Evolutionary conservation across 2,888 invertebrate species (phyloP), one percentile per base, ranked within the genome.

Genomic region (Acleris holmiana): DNA sequence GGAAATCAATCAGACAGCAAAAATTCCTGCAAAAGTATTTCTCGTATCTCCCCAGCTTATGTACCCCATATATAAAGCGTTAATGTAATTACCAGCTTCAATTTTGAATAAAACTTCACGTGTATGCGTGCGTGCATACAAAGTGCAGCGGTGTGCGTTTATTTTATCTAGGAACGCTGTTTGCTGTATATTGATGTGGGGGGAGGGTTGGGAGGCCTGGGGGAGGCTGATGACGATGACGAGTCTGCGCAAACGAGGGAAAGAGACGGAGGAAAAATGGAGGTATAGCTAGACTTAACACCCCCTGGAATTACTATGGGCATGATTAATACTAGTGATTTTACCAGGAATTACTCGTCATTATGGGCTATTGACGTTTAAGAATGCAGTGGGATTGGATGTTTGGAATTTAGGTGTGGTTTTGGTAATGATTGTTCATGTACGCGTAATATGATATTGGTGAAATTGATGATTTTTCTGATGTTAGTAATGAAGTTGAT

Each of bases 41-140:
- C 2, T n/a, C 29, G 51, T 49, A n/a, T 47, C 62, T 60, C 55
- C 65, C 66, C 67, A 54, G 54, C 66, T 69, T 69, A 69, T 72
- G 73, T 71, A 77, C 48, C 48, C 35, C 19, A 21, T 50, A 49
- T 19, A 51, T 77, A 80, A 79, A 82, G 76, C 72, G 76, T 81
- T 85, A 88, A 89, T 87, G 88, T 88, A 91, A 91, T 90, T 89
- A 91, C 83, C 79, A 81, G 76, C 76, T 77, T 82, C 83, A 85
- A 89, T 88, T 90, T 88, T 87, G 87, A 88, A 86, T 86, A 88
- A 88, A 82, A 78, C 75, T 49, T 61, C 21, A 4, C 17, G 0
- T 55, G 77, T 80, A 78, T 78, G 80, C 62, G 74, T 68, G 46
- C 48, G 67, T 70, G 61, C 69, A 68, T 68, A 68, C 61, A 64